Evolutionary conservation across 2,888 invertebrate species (phyloP).

Genomic region (Drosophila nigricruria): DNA sequence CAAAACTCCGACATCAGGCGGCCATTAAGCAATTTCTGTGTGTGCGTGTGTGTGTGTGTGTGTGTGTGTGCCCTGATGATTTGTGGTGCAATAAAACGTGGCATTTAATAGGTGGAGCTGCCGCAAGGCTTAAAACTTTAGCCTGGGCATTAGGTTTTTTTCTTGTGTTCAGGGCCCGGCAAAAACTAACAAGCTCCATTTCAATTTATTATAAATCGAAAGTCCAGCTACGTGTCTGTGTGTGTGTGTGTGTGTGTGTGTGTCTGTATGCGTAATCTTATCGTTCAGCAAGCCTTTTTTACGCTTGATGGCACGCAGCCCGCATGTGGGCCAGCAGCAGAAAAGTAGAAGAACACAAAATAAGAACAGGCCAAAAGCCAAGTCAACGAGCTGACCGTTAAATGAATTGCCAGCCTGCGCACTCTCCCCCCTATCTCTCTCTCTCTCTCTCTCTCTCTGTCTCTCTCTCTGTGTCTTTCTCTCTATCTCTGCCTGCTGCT

Average conservation of each 20-base stretch:
- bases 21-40: constrained; percentile 59
- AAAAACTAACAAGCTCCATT: constrained; percentile 76
- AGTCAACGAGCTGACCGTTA: constrained; percentile 60
- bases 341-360: constrained; percentile 3
- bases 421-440: background rate
- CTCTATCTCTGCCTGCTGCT: background rate
- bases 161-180: constrained; percentile 23
- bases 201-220: constrained; percentile 79
- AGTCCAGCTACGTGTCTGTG: constrained; percentile 14
- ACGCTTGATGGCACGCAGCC: constrained; percentile 65
- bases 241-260: constrained; percentile 7
- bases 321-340: constrained; percentile 37
- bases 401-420: constrained; percentile 48
- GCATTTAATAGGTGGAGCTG: constrained; percentile 59
- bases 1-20: constrained; percentile 59
- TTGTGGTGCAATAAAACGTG: constrained; percentile 72
- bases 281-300: constrained; percentile 74
- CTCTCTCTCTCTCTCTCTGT: background rate
- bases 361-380: constrained; percentile 45
- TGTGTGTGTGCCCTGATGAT: constrained; percentile 50
- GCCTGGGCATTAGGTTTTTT: constrained; percentile 17
- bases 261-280: constrained; percentile 57
- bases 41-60: constrained; percentile 1
- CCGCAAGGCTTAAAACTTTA: constrained; percentile 45
- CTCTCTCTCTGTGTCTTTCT: background rate